These are phyloP conservation scores for Mormyrus lacerda DNA, from an alignment of 2,113 vertebrate genomes.

Conservation along the genomic window DNA sequence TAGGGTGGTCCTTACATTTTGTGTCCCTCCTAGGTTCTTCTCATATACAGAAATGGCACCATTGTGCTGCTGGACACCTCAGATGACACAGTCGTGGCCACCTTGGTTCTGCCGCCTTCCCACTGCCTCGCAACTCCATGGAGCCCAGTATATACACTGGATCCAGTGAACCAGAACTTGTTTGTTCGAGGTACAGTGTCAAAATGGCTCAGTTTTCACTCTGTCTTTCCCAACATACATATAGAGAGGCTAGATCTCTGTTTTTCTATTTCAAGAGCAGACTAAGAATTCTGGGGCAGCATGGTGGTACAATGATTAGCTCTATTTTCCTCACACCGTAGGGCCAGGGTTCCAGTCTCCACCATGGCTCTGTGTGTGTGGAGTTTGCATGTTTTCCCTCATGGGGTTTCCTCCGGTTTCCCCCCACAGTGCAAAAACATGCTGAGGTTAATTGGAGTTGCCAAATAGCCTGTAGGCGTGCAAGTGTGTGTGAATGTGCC, in stretches of 20 bases:
- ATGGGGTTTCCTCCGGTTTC: background rate
- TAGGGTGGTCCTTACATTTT: background rate
- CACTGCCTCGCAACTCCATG: constrained; percentile 47
- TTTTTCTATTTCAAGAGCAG: background rate
- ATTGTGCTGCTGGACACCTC: constrained; percentile 63
- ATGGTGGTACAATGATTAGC: background rate
- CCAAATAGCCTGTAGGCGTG: background rate
- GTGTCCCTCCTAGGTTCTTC: constrained; percentile 53
- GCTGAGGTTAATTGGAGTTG: background rate
- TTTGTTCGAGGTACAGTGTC: constrained; percentile 62
- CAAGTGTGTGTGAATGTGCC: background rate
- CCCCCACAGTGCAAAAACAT: background rate
- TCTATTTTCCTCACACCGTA: background rate
- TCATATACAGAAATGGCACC: constrained; percentile 60
- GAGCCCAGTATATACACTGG: constrained; percentile 64
- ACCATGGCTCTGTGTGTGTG: background rate
- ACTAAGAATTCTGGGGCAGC: background rate
- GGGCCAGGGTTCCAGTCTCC: background rate
- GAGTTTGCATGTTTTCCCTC: background rate
- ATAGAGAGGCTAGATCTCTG: background rate
- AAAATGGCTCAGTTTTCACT: background rate
- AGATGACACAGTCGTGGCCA: constrained; percentile 47
- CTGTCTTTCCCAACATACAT: background rate
- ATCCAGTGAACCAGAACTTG: constrained; percentile 49
- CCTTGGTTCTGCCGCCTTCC: constrained; percentile 51